Percentiles rank a stretch among this genome's conserved stretches.
phyloP scores from a whole-genome alignment of 2,113 vertebrate genomes.

The Barnardius zonarius region DNA sequence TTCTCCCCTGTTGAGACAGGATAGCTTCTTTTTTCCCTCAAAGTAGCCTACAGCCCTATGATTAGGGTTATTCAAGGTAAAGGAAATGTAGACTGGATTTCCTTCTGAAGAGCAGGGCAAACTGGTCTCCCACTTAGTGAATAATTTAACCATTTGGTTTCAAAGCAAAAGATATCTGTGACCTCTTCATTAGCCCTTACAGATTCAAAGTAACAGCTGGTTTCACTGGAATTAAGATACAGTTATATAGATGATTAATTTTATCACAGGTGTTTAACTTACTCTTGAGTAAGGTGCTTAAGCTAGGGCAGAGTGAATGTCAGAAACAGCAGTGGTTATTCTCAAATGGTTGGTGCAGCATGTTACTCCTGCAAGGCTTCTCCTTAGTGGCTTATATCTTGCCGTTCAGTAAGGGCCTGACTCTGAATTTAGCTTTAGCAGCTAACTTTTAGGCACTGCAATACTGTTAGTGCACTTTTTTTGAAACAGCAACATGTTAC shows the following conservation, averaged over 20 bases:
- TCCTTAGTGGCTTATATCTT: background rate
- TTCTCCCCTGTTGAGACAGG: background rate
- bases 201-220: background rate
- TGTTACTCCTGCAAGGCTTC: background rate
- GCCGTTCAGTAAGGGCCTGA: background rate
- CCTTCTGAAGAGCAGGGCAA: background rate
- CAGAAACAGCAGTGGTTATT: rapidly evolving
- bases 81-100: background rate
- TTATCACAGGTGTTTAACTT: background rate
- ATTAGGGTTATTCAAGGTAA: background rate
- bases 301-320: background rate
- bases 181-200: background rate
- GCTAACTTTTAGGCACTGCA: background rate
- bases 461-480: background rate
- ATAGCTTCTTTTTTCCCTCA: background rate
- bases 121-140: background rate
- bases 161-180: background rate
- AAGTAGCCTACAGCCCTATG: background rate
- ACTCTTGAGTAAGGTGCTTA: background rate
- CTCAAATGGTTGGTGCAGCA: background rate
- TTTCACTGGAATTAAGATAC: background rate
- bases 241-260: background rate
- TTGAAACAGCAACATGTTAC: background rate
- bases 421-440: background rate
- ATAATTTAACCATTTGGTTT: background rate